Conservation (phyloP, 2,797 vertebrate species). For the Sebastes aleutianus region DNA sequence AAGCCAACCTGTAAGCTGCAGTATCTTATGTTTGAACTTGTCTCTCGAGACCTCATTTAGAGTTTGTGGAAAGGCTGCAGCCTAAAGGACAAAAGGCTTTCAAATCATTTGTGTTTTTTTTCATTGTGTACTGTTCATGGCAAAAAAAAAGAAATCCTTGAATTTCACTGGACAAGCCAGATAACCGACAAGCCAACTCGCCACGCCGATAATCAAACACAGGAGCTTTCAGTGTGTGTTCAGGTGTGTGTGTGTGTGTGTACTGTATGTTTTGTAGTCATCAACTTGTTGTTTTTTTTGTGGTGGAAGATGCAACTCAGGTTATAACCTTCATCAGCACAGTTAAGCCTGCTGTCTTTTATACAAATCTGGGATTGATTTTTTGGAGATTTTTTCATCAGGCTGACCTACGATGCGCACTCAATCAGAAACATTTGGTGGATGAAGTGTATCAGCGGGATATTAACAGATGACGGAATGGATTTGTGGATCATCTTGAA, state of each 20-base stretch:
- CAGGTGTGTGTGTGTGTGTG: not conserved
- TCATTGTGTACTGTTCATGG: slow-evolving; percentile 1
- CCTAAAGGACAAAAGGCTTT: slow-evolving; percentile 70
- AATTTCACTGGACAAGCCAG: slow-evolving; percentile 38
- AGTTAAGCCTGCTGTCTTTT: slow-evolving; percentile 16
- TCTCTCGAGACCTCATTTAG: slow-evolving; percentile 60
- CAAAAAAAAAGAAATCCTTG: not conserved
- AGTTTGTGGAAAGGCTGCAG: slow-evolving; percentile 50
- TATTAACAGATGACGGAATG: not conserved
- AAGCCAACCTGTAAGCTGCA: slow-evolving; percentile 36
- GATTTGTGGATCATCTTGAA: slow-evolving; percentile 16
- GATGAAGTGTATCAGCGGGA: slow-evolving; percentile 12
- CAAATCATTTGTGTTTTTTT: slow-evolving; percentile 36
- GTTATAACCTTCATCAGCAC: slow-evolving; percentile 13
- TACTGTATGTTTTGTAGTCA: not conserved
- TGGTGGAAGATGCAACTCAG: slow-evolving; percentile 1
- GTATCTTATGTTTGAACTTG: slow-evolving; percentile 28
- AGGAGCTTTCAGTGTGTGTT: slow-evolving; percentile 24
- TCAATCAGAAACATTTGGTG: slow-evolving; percentile 22
- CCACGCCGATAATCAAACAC: slow-evolving; percentile 26
- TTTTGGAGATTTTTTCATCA: slow-evolving; percentile 29
- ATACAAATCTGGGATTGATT: slow-evolving; percentile 22
- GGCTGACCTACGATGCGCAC: not conserved
- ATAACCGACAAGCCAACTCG: slow-evolving; percentile 31
- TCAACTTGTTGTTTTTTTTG: not conserved